These are phyloP conservation scores for Esperia sulphurella DNA, from an alignment of 2,888 invertebrate genomes.

Conservation along the genomic window DNA sequence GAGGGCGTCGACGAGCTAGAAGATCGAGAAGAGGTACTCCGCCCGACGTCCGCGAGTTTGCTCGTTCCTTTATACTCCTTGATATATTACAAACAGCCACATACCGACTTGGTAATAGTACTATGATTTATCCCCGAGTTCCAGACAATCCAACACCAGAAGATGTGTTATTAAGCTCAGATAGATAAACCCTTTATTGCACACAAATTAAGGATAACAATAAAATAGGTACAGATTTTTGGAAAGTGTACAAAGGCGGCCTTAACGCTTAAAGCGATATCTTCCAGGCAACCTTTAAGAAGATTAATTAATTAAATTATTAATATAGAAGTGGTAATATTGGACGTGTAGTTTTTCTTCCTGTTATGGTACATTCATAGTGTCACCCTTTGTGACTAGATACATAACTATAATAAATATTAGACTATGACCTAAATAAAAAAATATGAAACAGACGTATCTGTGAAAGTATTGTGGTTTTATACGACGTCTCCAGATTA, in stretches of 20 bases:
- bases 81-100: slow-evolving; percentile 56
- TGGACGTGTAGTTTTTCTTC: slow-evolving; percentile 46
- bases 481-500: slow-evolving; percentile 72
- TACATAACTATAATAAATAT: too few relatives aligned
- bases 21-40: slow-evolving; percentile 21
- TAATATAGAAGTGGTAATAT: slow-evolving; percentile 48
- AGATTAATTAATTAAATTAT: too few relatives aligned
- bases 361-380: slow-evolving; percentile 33
- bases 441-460: slow-evolving; percentile 25
- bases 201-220: too few relatives aligned
- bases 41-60: slow-evolving; percentile 31
- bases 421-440: too few relatives aligned
- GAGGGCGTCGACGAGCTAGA: slow-evolving; percentile 25
- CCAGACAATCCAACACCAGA: slow-evolving; percentile 36
- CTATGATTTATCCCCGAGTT: slow-evolving; percentile 56
- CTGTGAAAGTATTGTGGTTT: slow-evolving; percentile 61
- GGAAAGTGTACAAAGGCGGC: too few relatives aligned
- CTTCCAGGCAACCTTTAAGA: too few relatives aligned
- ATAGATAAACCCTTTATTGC: too few relatives aligned
- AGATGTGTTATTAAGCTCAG: slow-evolving; percentile 47
- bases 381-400: slow-evolving; percentile 7
- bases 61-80: slow-evolving; percentile 51
- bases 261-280: too few relatives aligned
- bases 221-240: too few relatives aligned
- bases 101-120: slow-evolving; percentile 59